Evolutionary conservation across 2,113 vertebrate species (phyloP).

Genomic region (Cinclus mexicanus): DNA sequence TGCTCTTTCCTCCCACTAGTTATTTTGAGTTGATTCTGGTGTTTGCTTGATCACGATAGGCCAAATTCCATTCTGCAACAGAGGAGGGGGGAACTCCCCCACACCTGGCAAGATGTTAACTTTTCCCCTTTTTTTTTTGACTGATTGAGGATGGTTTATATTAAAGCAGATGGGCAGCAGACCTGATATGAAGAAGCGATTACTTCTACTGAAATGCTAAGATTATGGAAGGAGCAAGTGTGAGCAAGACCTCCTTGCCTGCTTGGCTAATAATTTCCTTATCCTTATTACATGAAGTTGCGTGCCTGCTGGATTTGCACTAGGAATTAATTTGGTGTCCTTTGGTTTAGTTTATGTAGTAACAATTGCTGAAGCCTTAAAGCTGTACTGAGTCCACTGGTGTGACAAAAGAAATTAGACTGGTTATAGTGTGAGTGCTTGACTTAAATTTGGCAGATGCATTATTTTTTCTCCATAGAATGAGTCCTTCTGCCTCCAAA

Average conservation of each 20-base stretch:
- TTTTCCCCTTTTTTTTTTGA: not conserved
- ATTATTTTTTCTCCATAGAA: not conserved
- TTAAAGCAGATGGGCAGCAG: not conserved
- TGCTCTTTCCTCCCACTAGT: not conserved
- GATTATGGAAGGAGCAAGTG: not conserved
- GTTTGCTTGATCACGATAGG: conserved; percentile 4
- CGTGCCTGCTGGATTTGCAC: not conserved
- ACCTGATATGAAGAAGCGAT: not conserved
- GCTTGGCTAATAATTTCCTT: not conserved
- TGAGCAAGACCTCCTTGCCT: not conserved
- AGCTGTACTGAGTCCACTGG: not conserved
- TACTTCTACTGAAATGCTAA: not conserved
- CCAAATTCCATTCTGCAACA: conserved; percentile 15
- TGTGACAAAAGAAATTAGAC: not conserved
- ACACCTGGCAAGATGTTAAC: not conserved
- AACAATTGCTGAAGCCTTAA: not conserved
- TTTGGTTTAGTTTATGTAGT: not conserved
- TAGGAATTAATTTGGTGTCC: not conserved
- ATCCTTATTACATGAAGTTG: not conserved
- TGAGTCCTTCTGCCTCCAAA: not conserved
- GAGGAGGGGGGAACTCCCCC: not conserved
- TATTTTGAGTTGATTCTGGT: not conserved
- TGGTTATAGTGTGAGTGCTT: not conserved
- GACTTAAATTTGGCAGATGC: not conserved
- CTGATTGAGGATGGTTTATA: not conserved